phyloP scores from a whole-genome alignment of 2,888 invertebrate species.

The Drosophila robusta region DNA sequence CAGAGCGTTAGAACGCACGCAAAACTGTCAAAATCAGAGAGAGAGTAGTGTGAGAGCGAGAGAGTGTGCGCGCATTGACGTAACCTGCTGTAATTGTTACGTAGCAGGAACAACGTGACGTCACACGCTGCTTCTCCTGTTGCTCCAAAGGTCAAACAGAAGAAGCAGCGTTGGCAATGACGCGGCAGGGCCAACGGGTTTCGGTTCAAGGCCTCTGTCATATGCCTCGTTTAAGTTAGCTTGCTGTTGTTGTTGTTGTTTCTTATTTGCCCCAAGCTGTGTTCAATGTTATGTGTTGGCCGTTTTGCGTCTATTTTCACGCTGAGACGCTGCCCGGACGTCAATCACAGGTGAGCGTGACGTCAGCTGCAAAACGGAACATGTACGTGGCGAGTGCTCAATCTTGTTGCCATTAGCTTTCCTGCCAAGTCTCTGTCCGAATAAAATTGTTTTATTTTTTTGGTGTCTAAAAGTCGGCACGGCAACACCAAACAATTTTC shows the following conservation, averaged over 20 bases:
- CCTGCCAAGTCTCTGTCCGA: constrained; percentile 7
- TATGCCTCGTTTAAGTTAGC: constrained; percentile 38
- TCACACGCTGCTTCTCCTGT: constrained; percentile 56
- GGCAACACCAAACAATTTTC: constrained; percentile 49
- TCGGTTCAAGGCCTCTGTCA: constrained; percentile 51
- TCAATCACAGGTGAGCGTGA: constrained; percentile 71
- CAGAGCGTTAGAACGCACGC: constrained; percentile 7
- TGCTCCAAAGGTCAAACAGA: constrained; percentile 52
- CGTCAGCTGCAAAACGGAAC: constrained; percentile 54
- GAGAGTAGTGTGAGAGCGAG: constrained; percentile 8
- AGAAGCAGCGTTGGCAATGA: constrained; percentile 42
- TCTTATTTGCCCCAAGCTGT: constrained; percentile 26
- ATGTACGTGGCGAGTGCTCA: constrained; percentile 36
- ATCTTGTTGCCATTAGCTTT: constrained; percentile 11
- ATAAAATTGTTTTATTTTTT: not conserved
- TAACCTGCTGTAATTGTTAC: constrained; percentile 45
- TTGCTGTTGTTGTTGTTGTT: not conserved
- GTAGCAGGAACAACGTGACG: constrained; percentile 44
- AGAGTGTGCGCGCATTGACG: constrained; percentile 66
- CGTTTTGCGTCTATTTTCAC: constrained; percentile 1
- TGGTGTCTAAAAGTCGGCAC: constrained; percentile 51
- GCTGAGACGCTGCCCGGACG: constrained; percentile 36
- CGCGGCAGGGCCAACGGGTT: constrained; percentile 42
- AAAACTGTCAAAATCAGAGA: constrained; percentile 3
- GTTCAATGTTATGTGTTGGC: constrained; percentile 16